Percentiles rank a stretch among this genome's conserved stretches.
Evolutionary conservation across 1,140 invertebrate genomes (phyloP).

Genomic region (Agrypnia vestita): DNA sequence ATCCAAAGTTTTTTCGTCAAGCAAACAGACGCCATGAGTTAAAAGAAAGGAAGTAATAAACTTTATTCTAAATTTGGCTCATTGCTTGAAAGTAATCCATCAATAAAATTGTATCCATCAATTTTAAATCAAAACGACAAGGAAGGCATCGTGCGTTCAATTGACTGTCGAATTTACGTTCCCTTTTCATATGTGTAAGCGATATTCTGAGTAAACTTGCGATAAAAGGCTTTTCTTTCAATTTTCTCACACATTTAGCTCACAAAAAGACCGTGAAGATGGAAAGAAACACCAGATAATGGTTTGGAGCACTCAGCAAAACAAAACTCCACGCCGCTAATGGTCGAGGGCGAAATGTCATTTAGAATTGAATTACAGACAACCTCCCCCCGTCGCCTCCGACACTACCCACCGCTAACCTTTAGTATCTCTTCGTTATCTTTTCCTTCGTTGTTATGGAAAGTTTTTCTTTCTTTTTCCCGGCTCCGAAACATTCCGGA

Average conservation of each 20-base stretch:
- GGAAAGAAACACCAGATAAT: constrained; percentile 44
- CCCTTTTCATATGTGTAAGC: constrained; percentile 1
- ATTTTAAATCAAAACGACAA: neutral
- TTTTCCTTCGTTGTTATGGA: constrained; percentile 3
- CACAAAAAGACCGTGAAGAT: neutral
- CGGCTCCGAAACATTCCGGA: neutral
- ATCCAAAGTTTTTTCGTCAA: too few species aligned
- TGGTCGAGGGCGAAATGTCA: constrained; percentile 47
- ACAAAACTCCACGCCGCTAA: constrained; percentile 53
- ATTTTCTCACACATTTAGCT: constrained; percentile 21
- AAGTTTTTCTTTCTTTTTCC: neutral
- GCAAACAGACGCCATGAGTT: too few species aligned
- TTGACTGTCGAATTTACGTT: neutral
- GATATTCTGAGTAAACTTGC: constrained; percentile 21
- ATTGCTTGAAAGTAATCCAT: neutral
- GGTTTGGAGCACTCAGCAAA: constrained; percentile 49
- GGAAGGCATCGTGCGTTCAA: neutral
- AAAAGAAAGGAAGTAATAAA: too few species aligned
- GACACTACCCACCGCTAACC: constrained; percentile 17
- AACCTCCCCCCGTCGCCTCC: constrained; percentile 18
- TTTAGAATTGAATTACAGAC: constrained; percentile 56
- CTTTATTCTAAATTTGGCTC: too few species aligned
- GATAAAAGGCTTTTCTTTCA: constrained; percentile 29
- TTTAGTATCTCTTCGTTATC: constrained; percentile 1
- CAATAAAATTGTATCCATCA: too few species aligned